Percentiles rank a stretch among this genome's conserved stretches.
These are phyloP conservation scores for Echinops telfairi DNA, from an alignment of 2,113 vertebrate genomes.

Conservation along the genomic window DNA sequence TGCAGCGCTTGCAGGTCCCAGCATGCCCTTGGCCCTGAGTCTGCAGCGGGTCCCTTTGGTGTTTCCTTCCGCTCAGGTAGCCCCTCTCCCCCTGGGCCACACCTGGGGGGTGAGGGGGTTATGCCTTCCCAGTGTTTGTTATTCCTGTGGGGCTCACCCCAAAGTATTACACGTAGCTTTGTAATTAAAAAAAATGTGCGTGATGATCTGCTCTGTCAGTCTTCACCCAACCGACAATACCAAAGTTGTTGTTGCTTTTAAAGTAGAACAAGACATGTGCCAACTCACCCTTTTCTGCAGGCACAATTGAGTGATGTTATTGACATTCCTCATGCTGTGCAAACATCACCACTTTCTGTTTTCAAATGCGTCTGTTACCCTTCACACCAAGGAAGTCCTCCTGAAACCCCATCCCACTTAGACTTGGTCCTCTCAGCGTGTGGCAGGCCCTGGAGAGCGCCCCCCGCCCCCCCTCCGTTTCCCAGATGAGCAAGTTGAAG, in stretches of 20 bases:
- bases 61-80: no score
- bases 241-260: not conserved
- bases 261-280: not conserved
- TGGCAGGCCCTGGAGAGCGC: not conserved
- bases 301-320: not conserved
- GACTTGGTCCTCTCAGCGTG: not conserved
- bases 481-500: not conserved
- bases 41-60: no score
- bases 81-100: no score
- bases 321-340: not conserved
- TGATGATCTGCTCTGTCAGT: no score
- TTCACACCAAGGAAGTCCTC: not conserved
- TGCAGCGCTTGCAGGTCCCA: no score
- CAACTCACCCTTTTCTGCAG: not conserved
- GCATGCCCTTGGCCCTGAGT: no score
- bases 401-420: not conserved
- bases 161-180: no score
- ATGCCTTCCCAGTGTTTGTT: no score
- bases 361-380: not conserved
- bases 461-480: not conserved
- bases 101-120: no score
- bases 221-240: no score
- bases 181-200: no score
- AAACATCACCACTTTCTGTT: not conserved
- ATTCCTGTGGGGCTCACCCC: no score